Conservation (phyloP, 2,113 vertebrate species). For the Trachemys scripta region DNA sequence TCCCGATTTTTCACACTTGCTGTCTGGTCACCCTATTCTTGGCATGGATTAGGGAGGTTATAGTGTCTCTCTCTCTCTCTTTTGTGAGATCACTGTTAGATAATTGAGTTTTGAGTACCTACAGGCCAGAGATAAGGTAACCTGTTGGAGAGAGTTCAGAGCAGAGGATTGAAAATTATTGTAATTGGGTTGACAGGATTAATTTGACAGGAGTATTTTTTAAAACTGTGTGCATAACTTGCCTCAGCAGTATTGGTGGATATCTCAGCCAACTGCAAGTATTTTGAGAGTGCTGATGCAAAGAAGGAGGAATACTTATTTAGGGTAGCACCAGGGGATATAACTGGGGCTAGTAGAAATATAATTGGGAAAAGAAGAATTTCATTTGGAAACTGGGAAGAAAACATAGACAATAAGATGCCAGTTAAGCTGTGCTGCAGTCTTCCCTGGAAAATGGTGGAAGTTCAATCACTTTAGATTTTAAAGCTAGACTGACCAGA, state of each 20-base stretch:
- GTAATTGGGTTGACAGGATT: neutral
- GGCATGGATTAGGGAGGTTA: neutral
- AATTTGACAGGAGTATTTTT: neutral
- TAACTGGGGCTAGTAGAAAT: neutral
- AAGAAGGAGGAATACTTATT: neutral
- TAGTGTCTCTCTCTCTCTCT: too few species aligned
- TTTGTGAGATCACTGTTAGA: neutral
- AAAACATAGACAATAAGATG: neutral
- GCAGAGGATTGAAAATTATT: neutral
- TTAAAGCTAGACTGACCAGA: neutral
- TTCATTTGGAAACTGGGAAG: neutral
- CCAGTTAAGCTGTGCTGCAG: neutral
- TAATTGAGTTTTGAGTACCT: neutral
- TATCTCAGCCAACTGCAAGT: neutral
- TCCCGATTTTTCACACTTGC: too few species aligned
- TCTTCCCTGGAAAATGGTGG: neutral
- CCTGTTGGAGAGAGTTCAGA: neutral
- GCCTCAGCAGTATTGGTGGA: neutral
- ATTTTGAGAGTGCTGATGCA: neutral
- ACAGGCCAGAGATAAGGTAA: neutral
- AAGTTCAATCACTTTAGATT: neutral
- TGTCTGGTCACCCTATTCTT: neutral
- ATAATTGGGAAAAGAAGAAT: neutral
- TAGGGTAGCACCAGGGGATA: neutral
- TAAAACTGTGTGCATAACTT: neutral